phyloP scores from a whole-genome alignment of 2,113 vertebrate species.

The Bubo scandiacus region DNA sequence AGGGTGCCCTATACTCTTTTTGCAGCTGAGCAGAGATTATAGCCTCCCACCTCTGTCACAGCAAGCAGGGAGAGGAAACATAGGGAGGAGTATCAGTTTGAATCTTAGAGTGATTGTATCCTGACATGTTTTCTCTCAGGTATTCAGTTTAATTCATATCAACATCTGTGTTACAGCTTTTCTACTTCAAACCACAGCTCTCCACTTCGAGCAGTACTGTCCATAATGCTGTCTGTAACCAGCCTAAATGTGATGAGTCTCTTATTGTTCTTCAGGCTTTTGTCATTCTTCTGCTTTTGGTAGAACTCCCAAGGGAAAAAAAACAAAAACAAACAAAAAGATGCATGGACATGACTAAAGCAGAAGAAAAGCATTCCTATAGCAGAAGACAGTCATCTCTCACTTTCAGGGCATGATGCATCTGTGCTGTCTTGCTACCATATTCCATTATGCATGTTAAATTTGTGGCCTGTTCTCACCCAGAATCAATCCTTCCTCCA shows the following conservation, averaged over 20 bases:
- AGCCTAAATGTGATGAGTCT: background rate
- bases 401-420: background rate
- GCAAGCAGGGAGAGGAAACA: background rate
- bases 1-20: background rate
- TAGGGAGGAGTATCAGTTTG: background rate
- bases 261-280: background rate
- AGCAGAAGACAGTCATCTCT: background rate
- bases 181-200: background rate
- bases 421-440: background rate
- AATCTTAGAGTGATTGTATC: background rate
- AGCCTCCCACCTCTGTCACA: background rate
- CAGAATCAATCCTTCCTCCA: background rate
- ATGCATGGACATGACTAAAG: background rate
- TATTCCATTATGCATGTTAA: background rate
- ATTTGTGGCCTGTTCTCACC: background rate
- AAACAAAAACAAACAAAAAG: background rate
- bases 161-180: background rate
- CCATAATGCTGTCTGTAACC: background rate
- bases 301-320: background rate
- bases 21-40: background rate
- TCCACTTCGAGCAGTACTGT: background rate
- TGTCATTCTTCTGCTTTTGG: background rate
- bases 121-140: background rate
- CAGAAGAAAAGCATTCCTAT: background rate
- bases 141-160: background rate